These are phyloP conservation scores for Choristoneura fumiferana DNA, from an alignment of 1,140 invertebrate genomes.

Conservation along the genomic window DNA sequence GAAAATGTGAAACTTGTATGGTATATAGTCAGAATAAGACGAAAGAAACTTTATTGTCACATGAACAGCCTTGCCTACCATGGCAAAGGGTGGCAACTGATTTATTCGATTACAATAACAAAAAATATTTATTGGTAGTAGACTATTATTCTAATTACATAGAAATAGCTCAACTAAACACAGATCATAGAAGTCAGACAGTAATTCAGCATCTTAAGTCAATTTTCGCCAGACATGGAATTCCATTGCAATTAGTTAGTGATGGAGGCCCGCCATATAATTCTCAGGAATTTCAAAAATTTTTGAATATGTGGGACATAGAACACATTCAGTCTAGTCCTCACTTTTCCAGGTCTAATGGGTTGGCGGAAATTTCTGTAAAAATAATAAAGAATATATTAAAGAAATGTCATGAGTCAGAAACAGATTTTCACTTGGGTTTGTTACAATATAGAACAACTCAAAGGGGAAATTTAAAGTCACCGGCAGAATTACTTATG, in stretches of 20 bases:
- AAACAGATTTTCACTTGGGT: slow-evolving; percentile 24
- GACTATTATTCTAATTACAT: too few relatives aligned
- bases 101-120: too few relatives aligned
- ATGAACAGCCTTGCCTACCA: slow-evolving; percentile 41
- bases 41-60: slow-evolving; percentile 49
- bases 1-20: slow-evolving; percentile 56
- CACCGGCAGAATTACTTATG: slow-evolving; percentile 26
- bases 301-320: slow-evolving; percentile 32
- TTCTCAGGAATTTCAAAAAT: slow-evolving; percentile 26
- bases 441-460: slow-evolving; percentile 29
- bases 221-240: slow-evolving; percentile 39
- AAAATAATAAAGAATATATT: slow-evolving; percentile 25
- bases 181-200: slow-evolving; percentile 26
- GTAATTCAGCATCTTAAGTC: slow-evolving; percentile 36
- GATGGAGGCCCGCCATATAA: too few relatives aligned
- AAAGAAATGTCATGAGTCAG: slow-evolving; percentile 21
- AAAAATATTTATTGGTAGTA: too few relatives aligned
- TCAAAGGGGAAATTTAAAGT: slow-evolving; percentile 20
- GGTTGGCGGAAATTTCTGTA: too few relatives aligned
- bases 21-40: slow-evolving; percentile 28
- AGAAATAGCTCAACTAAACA: too few relatives aligned
- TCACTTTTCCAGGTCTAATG: slow-evolving; percentile 29
- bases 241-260: slow-evolving; percentile 27
- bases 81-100: slow-evolving; percentile 46
- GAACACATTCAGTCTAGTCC: slow-evolving; percentile 26